These are phyloP conservation scores for Platorchestia sp. DNA, from an alignment of 1,140 invertebrate genomes.

Conservation along the genomic window DNA sequence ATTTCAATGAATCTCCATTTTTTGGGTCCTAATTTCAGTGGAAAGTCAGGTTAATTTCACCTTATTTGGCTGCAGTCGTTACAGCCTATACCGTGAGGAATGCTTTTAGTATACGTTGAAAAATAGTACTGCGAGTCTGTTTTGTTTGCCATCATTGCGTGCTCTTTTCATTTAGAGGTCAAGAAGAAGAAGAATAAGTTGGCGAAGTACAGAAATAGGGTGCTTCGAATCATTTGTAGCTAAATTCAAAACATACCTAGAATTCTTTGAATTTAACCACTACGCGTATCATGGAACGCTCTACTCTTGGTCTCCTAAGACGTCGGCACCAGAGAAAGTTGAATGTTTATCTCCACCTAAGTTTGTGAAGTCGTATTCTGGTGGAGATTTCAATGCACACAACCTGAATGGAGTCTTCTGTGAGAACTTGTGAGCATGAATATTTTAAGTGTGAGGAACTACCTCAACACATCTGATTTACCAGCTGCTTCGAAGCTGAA, in stretches of 20 bases:
- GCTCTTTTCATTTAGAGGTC: neutral
- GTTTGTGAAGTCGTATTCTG: neutral
- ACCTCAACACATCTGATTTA: too few species aligned
- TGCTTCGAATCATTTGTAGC: neutral
- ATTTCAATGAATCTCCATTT: neutral
- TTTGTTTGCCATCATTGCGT: neutral
- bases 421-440: neutral
- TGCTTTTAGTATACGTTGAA: too few species aligned
- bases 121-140: neutral
- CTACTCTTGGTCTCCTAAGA: neutral
- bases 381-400: neutral
- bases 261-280: neutral
- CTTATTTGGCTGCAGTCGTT: neutral
- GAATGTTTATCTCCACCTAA: neutral
- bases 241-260: neutral
- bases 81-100: neutral
- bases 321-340: neutral
- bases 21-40: neutral
- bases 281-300: neutral
- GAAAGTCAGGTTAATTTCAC: neutral
- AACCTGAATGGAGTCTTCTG: neutral
- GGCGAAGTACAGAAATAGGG: neutral
- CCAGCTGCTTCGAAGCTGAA: too few species aligned
- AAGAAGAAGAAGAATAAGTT: neutral
- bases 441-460: neutral